Evolutionary conservation across 2,797 vertebrate genomes (phyloP), one percentile per base, ranked within the genome.

Genomic region (Pseudomugil tenellus): DNA sequence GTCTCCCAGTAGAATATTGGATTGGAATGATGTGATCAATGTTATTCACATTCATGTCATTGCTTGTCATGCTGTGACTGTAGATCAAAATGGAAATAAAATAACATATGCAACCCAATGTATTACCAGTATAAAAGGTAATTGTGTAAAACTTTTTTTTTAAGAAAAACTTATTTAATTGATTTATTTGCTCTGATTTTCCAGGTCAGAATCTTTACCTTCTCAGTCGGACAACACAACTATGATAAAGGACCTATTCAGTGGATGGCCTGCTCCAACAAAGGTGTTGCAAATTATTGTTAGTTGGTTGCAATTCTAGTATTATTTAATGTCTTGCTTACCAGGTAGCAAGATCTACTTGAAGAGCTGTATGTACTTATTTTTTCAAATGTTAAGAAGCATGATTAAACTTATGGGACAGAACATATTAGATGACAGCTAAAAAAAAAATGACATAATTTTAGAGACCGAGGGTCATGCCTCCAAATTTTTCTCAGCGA

Each of bases 241-340:
- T 99, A 99, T 53, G 98, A 99, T 77, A 98, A 98, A 84, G 95
- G 96, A 86, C 98, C 98, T 59, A 96, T 99, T 87, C 97, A 99
- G 75, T 99, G 98, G 98, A 99, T 99, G 98, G 98, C 98, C 58
- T 99, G 98, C 79, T 93, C 95, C 83, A 99, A 99, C 86, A 99
- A 99, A 97, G 98, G 98, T 29, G 23, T n/a, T 43, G 23, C 17
- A 12, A 23, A 6, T 35, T 32, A 4, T 2, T 31, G n/a, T 58
- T 31, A 63, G 19, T 43, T 26, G 41, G 34, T 17, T 32, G 12
- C 21, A 52, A 17, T 52, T 39, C 19, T 41, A 19, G 31, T 31
- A 3, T 25, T 26, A 48, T 4, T 14, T 14, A 4, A 25, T 13
- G 25, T 49, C 11, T 14, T 48, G 1, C 39, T 41, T 2, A 48